Base-by-base conservation (phyloP, 2,888 invertebrate species). In the Acleris laterana region DNA sequence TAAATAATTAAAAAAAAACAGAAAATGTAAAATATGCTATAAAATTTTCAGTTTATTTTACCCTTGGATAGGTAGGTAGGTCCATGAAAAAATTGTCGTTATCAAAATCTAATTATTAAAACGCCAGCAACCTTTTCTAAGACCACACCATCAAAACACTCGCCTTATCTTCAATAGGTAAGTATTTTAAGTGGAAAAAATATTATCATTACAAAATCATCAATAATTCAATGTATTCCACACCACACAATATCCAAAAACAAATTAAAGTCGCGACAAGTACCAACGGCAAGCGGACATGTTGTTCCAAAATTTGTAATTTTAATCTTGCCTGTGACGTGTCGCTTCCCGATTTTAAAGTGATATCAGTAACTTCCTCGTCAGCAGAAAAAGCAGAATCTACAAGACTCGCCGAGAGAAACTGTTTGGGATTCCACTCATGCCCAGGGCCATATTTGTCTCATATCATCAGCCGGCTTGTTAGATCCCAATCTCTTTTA, bases 401-500 rank as follows among this genome's bases (percentile, higher is more conserved):
- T 46, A 46, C 25, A 42, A 55, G 48, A 53, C 44, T 25, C 46
- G 6, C 52, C n/a, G 9, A 20, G n/a, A 38, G 32, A 70, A 71
- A 74, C 80, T 81, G 74, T 81, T 90, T 88, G 78, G 79, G 75
- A 91, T 91, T 87, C 91, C 74, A 72, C 77, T 82, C 89, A 83
- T 84, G 90, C 77, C 74, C 79, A 73, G 71, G 65, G 75, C 89
- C 89, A 88, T 92, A 91, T 90, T 89, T 88, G 90, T 89, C 87
- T 88, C 85, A 89, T 89, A 88, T 87, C 83, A 89, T 90, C 87
- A 87, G 82, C 83, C 82, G 76, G 77, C 72, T 78, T 77, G 87
- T 86, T 85, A 88, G 90, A 90, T 90, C 84, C 88, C 85, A 85
- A 90, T 90, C 90, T 85, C 75, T 78, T 76, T 87, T 88, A 82